These are phyloP conservation scores for Zaprionus bogoriensis DNA, from an alignment of 2,888 invertebrate genomes.

Conservation along the genomic window DNA sequence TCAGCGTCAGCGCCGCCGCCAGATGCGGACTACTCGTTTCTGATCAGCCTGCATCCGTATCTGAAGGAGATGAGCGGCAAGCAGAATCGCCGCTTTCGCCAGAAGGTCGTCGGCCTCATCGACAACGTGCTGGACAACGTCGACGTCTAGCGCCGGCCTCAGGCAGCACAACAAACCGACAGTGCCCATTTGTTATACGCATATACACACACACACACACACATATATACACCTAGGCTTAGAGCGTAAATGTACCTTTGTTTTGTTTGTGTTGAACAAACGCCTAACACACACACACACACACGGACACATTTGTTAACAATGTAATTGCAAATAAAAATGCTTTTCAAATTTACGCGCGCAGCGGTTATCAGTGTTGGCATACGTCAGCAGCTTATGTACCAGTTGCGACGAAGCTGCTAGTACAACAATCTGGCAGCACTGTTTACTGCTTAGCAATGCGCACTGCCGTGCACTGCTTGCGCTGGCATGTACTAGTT, in stretches of 20 bases:
- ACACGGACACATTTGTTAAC: no score
- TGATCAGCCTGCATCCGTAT: conserved; percentile 80
- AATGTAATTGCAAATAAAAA: no score
- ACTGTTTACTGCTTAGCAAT: no score
- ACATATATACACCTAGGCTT: conserved; percentile 14
- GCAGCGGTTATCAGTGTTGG: no score
- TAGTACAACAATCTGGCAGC: no score
- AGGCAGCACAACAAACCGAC: conserved; percentile 43
- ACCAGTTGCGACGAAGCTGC: no score
- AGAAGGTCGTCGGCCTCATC: conserved; percentile 78
- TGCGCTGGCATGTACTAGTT: no score
- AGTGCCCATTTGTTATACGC: conserved; percentile 69
- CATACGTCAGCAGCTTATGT: no score
- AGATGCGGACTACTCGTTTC: conserved; percentile 80
- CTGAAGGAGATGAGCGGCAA: conserved; percentile 80
- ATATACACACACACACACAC: conserved; percentile 13
- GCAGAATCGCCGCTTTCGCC: conserved; percentile 80
- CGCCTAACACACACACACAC: no score
- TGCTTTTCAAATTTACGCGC: no score
- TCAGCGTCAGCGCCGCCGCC: conserved; percentile 35
- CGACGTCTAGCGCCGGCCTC: conserved; percentile 38
- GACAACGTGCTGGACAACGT: conserved; percentile 78
- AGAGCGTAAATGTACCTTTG: conserved; percentile 4
- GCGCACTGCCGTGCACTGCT: no score
- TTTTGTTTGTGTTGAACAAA: conserved; percentile 33